Conservation (phyloP, 2,888 invertebrate species). For the Brachyopa scutellaris region DNA sequence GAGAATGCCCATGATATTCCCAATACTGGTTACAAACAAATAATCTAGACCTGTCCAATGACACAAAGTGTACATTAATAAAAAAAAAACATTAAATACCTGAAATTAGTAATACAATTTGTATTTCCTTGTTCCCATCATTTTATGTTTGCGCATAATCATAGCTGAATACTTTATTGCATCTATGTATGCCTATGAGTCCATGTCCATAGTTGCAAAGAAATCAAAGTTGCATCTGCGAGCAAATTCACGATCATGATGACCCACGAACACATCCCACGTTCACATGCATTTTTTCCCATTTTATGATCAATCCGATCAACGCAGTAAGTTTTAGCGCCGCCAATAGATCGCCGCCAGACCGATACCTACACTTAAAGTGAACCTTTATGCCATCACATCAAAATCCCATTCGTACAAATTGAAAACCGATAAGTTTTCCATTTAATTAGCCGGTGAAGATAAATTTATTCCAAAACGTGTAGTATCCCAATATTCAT, state of each 20-base stretch:
- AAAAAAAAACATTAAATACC: too few species aligned
- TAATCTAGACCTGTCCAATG: too few species aligned
- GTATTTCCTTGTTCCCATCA: too few species aligned
- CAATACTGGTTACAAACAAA: too few species aligned
- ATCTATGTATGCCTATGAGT: too few species aligned
- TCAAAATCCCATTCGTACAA: constrained; percentile 58
- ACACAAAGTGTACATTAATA: too few species aligned
- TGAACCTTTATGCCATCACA: constrained; percentile 45
- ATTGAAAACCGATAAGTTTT: constrained; percentile 63
- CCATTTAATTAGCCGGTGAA: constrained; percentile 55
- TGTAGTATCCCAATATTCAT: constrained; percentile 58
- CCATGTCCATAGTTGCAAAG: neutral
- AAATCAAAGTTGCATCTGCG: neutral
- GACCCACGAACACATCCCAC: constrained; percentile 3
- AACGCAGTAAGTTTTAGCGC: constrained; percentile 2
- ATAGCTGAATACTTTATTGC: too few species aligned
- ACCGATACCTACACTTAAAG: constrained; percentile 13
- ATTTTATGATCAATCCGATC: constrained; percentile 22
- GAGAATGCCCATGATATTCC: too few species aligned
- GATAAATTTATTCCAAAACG: constrained; percentile 38
- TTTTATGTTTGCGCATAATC: too few species aligned
- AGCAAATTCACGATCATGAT: neutral
- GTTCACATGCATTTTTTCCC: neutral
- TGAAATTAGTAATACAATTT: too few species aligned
- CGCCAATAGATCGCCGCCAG: neutral